A percentile compares a stretch with the other conserved stretches of the same genome.
Conservation (phyloP, 1,140 invertebrate genomes). For the fruit fly (Drosophila melanogaster) region DNA sequence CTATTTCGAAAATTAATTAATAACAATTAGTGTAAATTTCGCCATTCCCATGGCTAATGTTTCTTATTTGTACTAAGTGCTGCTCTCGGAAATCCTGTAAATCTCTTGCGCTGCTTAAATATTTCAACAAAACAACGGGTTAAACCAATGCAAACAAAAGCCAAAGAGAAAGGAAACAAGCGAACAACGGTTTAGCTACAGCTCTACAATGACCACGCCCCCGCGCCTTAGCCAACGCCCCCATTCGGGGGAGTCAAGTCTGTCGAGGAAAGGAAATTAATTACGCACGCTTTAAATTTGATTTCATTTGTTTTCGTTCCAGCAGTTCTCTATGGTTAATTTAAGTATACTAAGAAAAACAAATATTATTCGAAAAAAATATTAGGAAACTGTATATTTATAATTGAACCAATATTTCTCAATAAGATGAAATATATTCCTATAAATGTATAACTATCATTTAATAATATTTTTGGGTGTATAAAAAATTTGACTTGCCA, state of each 20-base stretch:
- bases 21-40: not conserved
- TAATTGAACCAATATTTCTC: not conserved
- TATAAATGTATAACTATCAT: too few relatives aligned
- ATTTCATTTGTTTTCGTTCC: conserved; percentile 58
- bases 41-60: not conserved
- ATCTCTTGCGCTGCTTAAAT: not conserved
- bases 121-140: conserved; percentile 14
- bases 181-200: conserved; percentile 40
- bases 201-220: conserved; percentile 17
- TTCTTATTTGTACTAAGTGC: conserved; percentile 7
- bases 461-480: too few relatives aligned
- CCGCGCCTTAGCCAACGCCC: conserved; percentile 9
- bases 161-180: conserved; percentile 24
- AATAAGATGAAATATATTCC: too few relatives aligned
- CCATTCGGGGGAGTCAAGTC: conserved; percentile 6
- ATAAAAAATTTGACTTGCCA: not conserved
- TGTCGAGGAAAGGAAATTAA: conserved; percentile 38
- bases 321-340: conserved; percentile 9
- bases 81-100: conserved; percentile 14
- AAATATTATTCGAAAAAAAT: not conserved
- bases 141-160: conserved; percentile 6
- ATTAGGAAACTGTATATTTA: not conserved
- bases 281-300: conserved; percentile 62
- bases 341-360: conserved; percentile 1
- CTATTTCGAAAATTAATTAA: not conserved